Base-by-base conservation (phyloP, 2,888 invertebrate genomes). In the Xanthia togata region DNA sequence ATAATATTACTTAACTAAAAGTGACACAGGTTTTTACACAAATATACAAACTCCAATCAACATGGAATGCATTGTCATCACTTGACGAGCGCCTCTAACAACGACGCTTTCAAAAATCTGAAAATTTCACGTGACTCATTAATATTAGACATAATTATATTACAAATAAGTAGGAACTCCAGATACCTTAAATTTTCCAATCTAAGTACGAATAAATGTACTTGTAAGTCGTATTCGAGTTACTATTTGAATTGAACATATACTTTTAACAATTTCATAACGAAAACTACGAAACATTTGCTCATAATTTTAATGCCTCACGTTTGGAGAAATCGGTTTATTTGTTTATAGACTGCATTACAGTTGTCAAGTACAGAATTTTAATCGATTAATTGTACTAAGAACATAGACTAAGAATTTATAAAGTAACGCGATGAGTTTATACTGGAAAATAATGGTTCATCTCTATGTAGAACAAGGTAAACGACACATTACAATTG, bases 91-190 rank as follows among this genome's bases (percentile, higher is more conserved):
- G 70, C 53, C 38, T 44, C 14, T 35, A 53, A 50, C 69, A 26
- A 35, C 4, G 55, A 77, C 83, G 68, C 80, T 63, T 82, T 47
- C 73, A 68, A 71, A 74, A 79, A 71, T 57, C 62, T 60, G 78
- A 73, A 78, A 82, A 78, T 78, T 83, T 76, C 76, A 59, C 77
- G 84, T 83, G 77, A 84, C 73, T 81, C 79, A 83, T 81, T 79
- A 81, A 75, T 84, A 87, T 87, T 88, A 88, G 78, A 83, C 85
- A 87, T 87, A 87, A 89, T 89, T 89, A 89, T 87, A 87, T 90
- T 93, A 93, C 91, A 93, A 91, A 90, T 92, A 92, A 93, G 90
- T 96, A 95, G 95, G 96, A 96, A 96, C 96, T 95, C 93, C 93
- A 92, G 92, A 94, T 93, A 95, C 95, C 94, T 92, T 93, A 87